Evolutionary conservation across 2,113 vertebrate genomes (phyloP), one percentile per base, ranked within the genome.

Genomic region (Kobus ellipsiprymnus): DNA sequence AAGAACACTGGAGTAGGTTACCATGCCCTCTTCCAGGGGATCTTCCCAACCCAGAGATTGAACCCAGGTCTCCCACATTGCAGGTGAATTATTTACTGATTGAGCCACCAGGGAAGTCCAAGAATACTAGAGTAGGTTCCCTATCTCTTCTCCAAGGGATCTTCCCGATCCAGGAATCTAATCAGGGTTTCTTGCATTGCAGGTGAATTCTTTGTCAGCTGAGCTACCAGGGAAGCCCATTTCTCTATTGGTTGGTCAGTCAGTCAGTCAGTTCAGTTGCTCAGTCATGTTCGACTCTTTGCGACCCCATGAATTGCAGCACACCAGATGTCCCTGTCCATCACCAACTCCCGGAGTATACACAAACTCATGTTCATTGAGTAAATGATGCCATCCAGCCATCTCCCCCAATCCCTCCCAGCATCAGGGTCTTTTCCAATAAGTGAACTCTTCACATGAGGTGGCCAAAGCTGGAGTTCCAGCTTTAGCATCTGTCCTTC

Each of bases 121-220:
- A 71, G n/a, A 71, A 71, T 71, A 23, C 64, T 12, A 23, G 64
- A 11, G 19, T 36, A n/a, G 19, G 9, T 36, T 23, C 7, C 19
- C 17, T 71, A 36, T 71, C 9, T 5, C 64, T 11, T 71, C 64
- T 71, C 64, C 19, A 71, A 11, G n/a, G n/a, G 64, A 12, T 36
- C n/a, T 21, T 71, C 2, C 4, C 0, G 0, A 36, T 36, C 19
- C n/a, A 71, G 64, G 64, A 36, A 36, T 71, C 9, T 71, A 36
- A 36, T 36, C 64, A 36, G 64, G 9, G n/a, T 71, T 19, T 71
- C n/a, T 71, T 36, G 64, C 19, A 71, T 71, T 71, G n/a, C n/a
- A 71, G n/a, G 64, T 0, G 0, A 71, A 36, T 71, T 71, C n/a
- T 71, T 71, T 71, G n/a, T 71, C n/a, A 71, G 19, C 64, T 71